Conservation (phyloP, 2,113 vertebrate genomes). For the Garra rufa region DNA sequence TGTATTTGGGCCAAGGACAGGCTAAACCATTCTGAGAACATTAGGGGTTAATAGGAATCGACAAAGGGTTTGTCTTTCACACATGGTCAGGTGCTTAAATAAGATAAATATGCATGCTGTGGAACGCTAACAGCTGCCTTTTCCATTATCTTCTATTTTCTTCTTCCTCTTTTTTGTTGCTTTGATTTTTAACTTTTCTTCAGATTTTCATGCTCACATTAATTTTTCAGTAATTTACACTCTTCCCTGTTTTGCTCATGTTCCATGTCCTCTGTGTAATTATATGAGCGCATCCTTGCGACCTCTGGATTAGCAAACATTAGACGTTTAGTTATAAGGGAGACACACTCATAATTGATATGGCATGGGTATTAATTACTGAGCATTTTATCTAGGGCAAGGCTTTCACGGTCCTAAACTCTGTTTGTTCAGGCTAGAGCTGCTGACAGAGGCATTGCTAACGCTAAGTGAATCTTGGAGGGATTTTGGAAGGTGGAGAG, state of each 20-base stretch:
- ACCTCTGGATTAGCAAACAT: conserved; percentile 38
- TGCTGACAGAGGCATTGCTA: not conserved
- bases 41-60: conserved; percentile 6
- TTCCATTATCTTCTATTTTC: not conserved
- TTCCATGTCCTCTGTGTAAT: not conserved
- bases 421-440: not conserved
- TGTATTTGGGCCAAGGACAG: conserved; percentile 52
- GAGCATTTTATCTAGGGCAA: conserved; percentile 41
- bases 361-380: conserved; percentile 50
- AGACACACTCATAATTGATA: conserved; percentile 44
- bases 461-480: not conserved
- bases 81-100: conserved; percentile 9
- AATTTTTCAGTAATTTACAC: not conserved
- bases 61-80: conserved; percentile 51
- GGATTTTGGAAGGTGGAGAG: not conserved
- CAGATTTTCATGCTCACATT: not conserved
- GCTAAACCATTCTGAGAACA: conserved; percentile 33
- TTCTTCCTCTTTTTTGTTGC: not conserved
- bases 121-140: not conserved
- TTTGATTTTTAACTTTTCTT: not conserved
- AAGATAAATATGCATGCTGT: not conserved
- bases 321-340: conserved; percentile 33
- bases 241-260: not conserved
- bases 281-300: not conserved
- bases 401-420: conserved; percentile 23